Evolutionary conservation across 2,888 invertebrate species (phyloP), one percentile per base, ranked within the genome.

Genomic region (Tortricodes alternella): DNA sequence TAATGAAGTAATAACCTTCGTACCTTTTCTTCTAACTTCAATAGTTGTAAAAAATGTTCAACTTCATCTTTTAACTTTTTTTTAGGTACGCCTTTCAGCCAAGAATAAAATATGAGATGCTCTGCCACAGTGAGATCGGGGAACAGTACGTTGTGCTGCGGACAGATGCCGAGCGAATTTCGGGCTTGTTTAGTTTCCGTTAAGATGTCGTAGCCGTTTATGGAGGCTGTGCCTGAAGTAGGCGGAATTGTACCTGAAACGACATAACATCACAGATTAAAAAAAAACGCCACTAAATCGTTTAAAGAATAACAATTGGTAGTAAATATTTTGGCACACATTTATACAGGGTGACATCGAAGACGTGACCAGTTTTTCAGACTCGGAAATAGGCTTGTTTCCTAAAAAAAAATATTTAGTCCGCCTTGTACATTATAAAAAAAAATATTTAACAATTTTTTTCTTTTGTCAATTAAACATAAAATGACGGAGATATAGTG

Each of bases 61-160:
- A 95, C 93, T 80, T 96, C 95, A 0, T 76, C 73, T 0, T 91
- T 70, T 3, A 94, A 85, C 48, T 92, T 92, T 2, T 74, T 76
- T 0, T 80, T 78, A 1, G 82, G 75, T 1, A 94, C 84, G 3
- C 95, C 94, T 83, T 95, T 95, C 69, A 97, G 85, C 69, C 94
- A 93, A 58, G 95, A 94, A 75, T 95, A 97, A 85, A 97, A 97
- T 63, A 93, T 91, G 34, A 97, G 92, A 79, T 98, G 97, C 78
- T 98, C 96, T 8, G 92, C 92, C 3, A 97, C 96, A 0, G 96
- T 97, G 46, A 97, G 88, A 62, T 95, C 95, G 35, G 96, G 95
- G 78, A 97, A 97, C 13, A 97, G 89, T 1, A 96, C 94, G 84
- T 97, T 96, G 78, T 96, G 96, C 73, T 97, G 97, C 0, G 97